Conservation (phyloP, 2,113 vertebrate genomes). For the Onychostruthus taczanowskii region DNA sequence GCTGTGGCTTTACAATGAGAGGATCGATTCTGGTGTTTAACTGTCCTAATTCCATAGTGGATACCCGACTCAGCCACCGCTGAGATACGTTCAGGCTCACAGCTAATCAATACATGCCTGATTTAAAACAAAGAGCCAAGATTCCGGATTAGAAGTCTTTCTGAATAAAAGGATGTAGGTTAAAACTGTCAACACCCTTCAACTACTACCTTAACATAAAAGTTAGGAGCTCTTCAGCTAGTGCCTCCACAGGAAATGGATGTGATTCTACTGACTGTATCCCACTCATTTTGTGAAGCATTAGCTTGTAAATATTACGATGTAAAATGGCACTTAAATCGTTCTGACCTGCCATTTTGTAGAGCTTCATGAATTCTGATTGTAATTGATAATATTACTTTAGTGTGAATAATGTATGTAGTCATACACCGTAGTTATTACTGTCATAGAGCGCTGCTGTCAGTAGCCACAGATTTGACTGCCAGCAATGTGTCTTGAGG, state of each 20-base stretch:
- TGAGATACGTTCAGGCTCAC: conserved; percentile 65
- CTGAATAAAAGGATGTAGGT: conserved; percentile 72
- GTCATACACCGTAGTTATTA: not conserved
- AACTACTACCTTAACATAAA: conserved; percentile 2
- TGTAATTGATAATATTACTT: conserved; percentile 33
- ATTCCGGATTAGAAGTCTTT: conserved; percentile 71
- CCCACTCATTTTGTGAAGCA: conserved; percentile 33
- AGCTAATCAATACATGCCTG: conserved; percentile 76
- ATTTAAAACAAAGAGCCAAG: conserved; percentile 78
- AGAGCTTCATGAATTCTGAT: conserved; percentile 2
- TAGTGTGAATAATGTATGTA: not conserved
- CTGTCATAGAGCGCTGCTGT: not conserved
- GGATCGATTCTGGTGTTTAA: conserved; percentile 82
- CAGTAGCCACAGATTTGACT: not conserved
- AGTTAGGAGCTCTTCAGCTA: not conserved
- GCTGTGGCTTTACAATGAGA: conserved; percentile 54
- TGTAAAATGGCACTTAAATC: conserved; percentile 36
- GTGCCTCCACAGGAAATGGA: not conserved
- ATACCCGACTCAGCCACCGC: conserved; percentile 67
- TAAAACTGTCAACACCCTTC: conserved; percentile 66
- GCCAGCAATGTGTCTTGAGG: not conserved
- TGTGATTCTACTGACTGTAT: not conserved
- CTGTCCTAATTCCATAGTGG: conserved; percentile 78
- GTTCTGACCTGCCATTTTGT: not conserved
- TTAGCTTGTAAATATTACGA: not conserved